phyloP scores from a whole-genome alignment of 2,113 vertebrate genomes.

The Scartelaos histophorus region DNA sequence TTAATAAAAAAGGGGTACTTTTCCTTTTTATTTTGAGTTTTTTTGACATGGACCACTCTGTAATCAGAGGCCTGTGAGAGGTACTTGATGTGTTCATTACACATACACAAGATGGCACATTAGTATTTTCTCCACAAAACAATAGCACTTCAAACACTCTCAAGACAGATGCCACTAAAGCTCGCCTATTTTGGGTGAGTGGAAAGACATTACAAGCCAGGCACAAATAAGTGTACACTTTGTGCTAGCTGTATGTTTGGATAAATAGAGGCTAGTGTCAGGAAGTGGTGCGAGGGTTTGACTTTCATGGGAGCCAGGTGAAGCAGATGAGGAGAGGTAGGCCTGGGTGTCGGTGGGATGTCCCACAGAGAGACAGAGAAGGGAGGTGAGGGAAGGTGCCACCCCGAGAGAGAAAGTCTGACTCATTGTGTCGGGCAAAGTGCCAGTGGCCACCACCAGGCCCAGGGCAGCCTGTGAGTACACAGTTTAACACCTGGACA shows the following conservation, averaged over 20 bases:
- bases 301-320: slow-evolving; percentile 57
- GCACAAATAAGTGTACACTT: slow-evolving; percentile 31
- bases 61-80: slow-evolving; percentile 68
- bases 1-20: slow-evolving; percentile 66
- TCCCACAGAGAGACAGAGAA: slow-evolving; percentile 35
- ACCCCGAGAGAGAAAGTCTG: slow-evolving; percentile 71
- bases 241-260: slow-evolving; percentile 48
- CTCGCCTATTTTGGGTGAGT: slow-evolving; percentile 46
- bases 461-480: slow-evolving; percentile 63
- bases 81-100: slow-evolving; percentile 74
- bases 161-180: slow-evolving; percentile 31
- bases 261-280: slow-evolving; percentile 10
- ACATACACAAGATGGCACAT: slow-evolving; percentile 70
- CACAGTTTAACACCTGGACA: slow-evolving; percentile 78
- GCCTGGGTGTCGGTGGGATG: slow-evolving; percentile 31
- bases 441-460: slow-evolving; percentile 61
- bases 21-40: slow-evolving; percentile 54
- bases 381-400: slow-evolving; percentile 47
- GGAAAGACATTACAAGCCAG: slow-evolving; percentile 50
- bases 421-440: slow-evolving; percentile 62
- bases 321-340: slow-evolving; percentile 70
- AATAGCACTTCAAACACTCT: slow-evolving; percentile 39
- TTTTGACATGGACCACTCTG: slow-evolving; percentile 65
- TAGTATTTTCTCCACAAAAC: slow-evolving; percentile 57
- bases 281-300: slow-evolving; percentile 36